A percentile compares a stretch with the other conserved stretches of the same genome.
phyloP scores from a whole-genome alignment of 2,888 invertebrate genomes.

The Euproctis similis region DNA sequence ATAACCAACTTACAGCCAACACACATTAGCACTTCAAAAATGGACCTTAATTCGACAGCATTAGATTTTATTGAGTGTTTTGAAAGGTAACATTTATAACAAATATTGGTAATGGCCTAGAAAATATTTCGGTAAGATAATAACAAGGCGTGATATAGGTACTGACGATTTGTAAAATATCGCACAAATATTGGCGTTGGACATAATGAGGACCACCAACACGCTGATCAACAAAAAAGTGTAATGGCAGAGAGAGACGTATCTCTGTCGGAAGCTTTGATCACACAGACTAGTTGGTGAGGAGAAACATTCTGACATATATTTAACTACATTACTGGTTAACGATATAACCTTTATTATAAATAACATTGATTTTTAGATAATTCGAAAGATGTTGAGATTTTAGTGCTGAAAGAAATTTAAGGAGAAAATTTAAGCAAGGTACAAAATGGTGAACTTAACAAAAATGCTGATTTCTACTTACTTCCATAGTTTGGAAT shows the following conservation, averaged over 20 bases:
- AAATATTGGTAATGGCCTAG: conserved; percentile 9
- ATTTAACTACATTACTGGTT: conserved; percentile 7
- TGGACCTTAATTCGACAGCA: conserved; percentile 3
- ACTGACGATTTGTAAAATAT: conserved; percentile 34
- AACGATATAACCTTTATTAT: too few species aligned
- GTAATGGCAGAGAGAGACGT: too few species aligned
- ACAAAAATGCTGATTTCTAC: too few species aligned
- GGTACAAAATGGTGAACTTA: too few species aligned
- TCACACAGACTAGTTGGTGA: conserved; percentile 1
- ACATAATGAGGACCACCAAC: conserved; percentile 46
- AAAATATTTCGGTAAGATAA: conserved; percentile 44
- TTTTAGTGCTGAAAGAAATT: too few species aligned
- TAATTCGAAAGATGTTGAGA: too few species aligned
- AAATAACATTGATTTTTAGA: too few species aligned
- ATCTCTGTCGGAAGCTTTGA: conserved; percentile 8
- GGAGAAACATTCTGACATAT: conserved; percentile 3
- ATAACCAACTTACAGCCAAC: conserved; percentile 14
- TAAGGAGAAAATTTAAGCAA: too few species aligned
- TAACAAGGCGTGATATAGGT: conserved; percentile 42
- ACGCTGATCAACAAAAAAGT: conserved; percentile 17
- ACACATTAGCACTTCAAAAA: conserved; percentile 3
- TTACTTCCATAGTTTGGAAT: too few species aligned
- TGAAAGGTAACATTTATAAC: not conserved
- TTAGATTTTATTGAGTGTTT: conserved; percentile 1
- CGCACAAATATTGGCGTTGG: conserved; percentile 50